Evolutionary conservation across 2,113 vertebrate species (phyloP).

Genomic region (Coptodon bakossiorum): DNA sequence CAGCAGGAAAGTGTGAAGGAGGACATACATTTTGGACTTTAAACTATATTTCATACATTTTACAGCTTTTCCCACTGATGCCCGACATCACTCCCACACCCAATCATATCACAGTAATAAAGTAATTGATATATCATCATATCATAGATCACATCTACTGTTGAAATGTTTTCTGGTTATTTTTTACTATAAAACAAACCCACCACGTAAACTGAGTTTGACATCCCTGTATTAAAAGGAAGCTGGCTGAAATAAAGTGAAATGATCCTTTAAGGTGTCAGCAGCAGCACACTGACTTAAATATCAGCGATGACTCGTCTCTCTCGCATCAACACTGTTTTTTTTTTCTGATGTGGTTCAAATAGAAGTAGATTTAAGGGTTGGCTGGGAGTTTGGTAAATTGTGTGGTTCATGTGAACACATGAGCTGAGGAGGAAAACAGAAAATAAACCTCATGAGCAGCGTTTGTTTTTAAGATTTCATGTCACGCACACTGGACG

Average conservation of each 20-base stretch:
- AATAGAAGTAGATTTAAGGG: neutral
- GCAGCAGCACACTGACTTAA: neutral
- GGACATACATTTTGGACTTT: neutral
- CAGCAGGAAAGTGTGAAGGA: neutral
- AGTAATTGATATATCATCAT: neutral
- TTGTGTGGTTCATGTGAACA: neutral
- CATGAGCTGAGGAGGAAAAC: neutral
- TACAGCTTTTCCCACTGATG: neutral
- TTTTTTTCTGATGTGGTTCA: neutral
- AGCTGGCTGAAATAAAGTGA: neutral
- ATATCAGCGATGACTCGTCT: neutral
- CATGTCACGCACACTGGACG: neutral
- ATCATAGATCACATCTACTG: neutral
- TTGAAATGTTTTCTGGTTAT: neutral
- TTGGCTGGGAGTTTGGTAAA: neutral
- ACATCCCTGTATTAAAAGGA: neutral
- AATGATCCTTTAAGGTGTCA: neutral
- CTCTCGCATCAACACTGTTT: neutral
- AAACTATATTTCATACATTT: neutral
- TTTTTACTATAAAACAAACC: neutral
- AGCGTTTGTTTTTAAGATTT: neutral
- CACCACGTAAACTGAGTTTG: neutral
- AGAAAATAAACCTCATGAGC: neutral
- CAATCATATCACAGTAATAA: neutral
- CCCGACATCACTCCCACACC: neutral